Conservation (phyloP, 2,797 vertebrate species). For the Lagodon rhomboides region DNA sequence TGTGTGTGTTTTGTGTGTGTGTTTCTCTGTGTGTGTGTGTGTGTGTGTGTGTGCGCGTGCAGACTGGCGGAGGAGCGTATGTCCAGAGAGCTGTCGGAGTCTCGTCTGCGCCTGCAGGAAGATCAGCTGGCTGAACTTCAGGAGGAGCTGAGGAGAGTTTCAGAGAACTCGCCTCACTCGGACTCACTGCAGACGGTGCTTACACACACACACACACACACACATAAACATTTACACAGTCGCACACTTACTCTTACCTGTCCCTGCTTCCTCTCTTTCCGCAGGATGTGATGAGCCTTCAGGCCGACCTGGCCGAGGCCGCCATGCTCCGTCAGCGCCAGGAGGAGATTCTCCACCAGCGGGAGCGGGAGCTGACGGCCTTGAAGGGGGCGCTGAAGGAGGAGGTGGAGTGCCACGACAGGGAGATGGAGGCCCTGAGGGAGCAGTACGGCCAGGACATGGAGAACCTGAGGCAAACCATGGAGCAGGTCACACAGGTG, state of each 20-base stretch:
- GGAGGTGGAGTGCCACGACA: slow-evolving; percentile 92
- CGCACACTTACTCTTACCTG: background rate
- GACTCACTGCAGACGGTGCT: slow-evolving; percentile 86
- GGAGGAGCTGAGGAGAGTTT: slow-evolving; percentile 86
- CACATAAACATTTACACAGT: slow-evolving; percentile 6
- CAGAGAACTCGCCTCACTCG: slow-evolving; percentile 66
- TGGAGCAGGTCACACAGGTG: slow-evolving; percentile 89
- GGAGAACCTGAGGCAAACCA: slow-evolving; percentile 88
- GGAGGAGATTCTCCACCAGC: slow-evolving; percentile 89
- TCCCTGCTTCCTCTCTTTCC: background rate
- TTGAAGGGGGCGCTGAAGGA: slow-evolving; percentile 95
- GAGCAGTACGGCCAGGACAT: slow-evolving; percentile 91
- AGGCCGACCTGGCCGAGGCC: slow-evolving; percentile 89
- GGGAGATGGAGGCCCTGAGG: slow-evolving; percentile 90
- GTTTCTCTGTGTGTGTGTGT: slow-evolving; percentile 20
- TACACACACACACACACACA: background rate
- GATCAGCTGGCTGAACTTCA: slow-evolving; percentile 88
- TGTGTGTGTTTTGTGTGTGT: background rate
- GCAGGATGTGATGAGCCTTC: slow-evolving; percentile 89
- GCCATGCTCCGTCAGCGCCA: slow-evolving; percentile 83
- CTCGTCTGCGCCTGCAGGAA: slow-evolving; percentile 83
- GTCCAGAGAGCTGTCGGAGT: slow-evolving; percentile 84
- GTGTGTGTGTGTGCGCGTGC: slow-evolving; percentile 30
- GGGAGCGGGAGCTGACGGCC: slow-evolving; percentile 93
- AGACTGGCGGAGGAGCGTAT: slow-evolving; percentile 87